Percentiles rank a stretch among this genome's conserved stretches.
Evolutionary conservation across 2,797 vertebrate genomes (phyloP).

Genomic region (Lacerta viridis): DNA sequence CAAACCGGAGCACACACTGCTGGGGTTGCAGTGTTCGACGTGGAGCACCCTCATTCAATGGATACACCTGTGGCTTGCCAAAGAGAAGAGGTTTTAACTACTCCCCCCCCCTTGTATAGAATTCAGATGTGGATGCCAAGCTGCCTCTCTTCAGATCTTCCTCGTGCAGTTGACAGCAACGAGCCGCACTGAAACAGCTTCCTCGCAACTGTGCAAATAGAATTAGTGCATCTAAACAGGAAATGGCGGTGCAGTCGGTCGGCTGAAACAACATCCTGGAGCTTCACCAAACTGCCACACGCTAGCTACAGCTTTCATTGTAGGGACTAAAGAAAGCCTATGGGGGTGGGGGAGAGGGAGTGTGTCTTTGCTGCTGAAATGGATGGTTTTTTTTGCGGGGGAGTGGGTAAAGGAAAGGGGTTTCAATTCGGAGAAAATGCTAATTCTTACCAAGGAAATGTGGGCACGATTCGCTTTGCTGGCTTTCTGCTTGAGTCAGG

Average conservation of each 20-base stretch:
- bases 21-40: too few relatives aligned
- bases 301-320: not conserved
- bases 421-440: not conserved
- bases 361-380: too few relatives aligned
- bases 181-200: not conserved
- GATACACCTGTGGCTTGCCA: not conserved
- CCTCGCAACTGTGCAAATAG: not conserved
- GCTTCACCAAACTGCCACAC: not conserved
- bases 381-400: not conserved
- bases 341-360: too few relatives aligned
- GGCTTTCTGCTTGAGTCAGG: not conserved
- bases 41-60: not conserved
- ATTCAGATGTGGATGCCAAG: not conserved
- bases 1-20: too few relatives aligned
- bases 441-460: not conserved
- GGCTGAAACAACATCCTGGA: constrained; percentile 20
- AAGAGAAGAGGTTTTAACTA: not conserved
- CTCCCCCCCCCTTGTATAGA: too few relatives aligned
- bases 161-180: not conserved
- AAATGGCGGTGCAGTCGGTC: not conserved
- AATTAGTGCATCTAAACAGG: constrained; percentile 17
- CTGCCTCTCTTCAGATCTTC: not conserved
- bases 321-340: not conserved
- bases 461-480: not conserved
- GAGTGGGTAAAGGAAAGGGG: not conserved